Percentiles rank a stretch among this genome's conserved stretches.
Conservation (phyloP, 2,888 invertebrate genomes). For the Leptura quadrifasciata region DNA sequence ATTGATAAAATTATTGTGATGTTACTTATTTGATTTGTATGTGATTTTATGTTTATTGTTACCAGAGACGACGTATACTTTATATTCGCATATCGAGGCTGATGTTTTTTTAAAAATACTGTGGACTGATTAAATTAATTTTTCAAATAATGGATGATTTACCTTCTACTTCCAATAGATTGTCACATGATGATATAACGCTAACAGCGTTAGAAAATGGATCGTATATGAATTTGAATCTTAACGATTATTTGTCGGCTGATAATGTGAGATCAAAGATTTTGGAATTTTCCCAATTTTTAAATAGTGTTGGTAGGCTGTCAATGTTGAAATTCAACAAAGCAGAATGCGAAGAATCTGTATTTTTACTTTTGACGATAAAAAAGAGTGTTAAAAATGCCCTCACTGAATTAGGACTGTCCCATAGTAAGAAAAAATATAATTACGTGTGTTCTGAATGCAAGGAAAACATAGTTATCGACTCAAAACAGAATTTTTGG, state of each 20-base stretch:
- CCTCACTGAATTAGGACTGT: constrained; percentile 53
- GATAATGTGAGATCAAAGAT: constrained; percentile 51
- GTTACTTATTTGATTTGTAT: too few species aligned
- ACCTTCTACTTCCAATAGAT: constrained; percentile 7
- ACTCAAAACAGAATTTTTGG: constrained; percentile 58
- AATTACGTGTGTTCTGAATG: constrained; percentile 58
- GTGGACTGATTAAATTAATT: too few species aligned
- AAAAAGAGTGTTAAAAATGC: constrained; percentile 59
- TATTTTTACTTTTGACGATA: constrained; percentile 56
- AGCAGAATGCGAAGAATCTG: constrained; percentile 52
- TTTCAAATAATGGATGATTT: neutral
- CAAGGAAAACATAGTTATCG: constrained; percentile 50
- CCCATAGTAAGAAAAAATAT: constrained; percentile 38
- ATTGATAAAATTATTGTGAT: too few species aligned
- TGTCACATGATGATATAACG: constrained; percentile 13
- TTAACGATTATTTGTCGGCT: constrained; percentile 14
- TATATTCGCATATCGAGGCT: too few species aligned
- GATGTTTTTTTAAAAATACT: too few species aligned
- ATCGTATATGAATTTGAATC: constrained; percentile 26
- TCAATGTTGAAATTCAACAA: constrained; percentile 50
- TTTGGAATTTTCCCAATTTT: constrained; percentile 57
- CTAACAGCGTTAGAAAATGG: constrained; percentile 38
- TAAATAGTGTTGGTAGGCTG: constrained; percentile 55
- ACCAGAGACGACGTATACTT: too few species aligned
- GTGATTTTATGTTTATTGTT: too few species aligned